These are phyloP conservation scores for Pocillopora damicornis DNA, from an alignment of 64 coral and sea anemone genomes.

Conservation along the genomic window DNA sequence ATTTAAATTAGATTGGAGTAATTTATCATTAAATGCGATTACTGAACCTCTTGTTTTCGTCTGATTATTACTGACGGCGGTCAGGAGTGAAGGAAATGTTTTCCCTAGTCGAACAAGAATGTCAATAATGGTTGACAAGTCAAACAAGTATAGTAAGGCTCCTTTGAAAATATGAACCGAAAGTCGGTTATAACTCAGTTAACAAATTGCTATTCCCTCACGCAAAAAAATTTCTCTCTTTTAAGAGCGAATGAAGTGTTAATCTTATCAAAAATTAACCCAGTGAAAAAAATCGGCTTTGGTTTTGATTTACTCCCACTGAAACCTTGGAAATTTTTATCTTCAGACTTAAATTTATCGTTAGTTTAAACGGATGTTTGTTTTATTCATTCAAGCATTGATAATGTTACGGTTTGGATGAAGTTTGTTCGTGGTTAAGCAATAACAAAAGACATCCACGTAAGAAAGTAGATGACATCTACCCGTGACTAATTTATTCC, in stretches of 20 bases:
- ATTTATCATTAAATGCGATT: constrained; percentile 9
- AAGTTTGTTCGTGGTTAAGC: no score
- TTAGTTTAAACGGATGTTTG: constrained; percentile 26
- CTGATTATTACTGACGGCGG: background rate
- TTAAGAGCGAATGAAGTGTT: no score
- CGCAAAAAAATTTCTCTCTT: no score
- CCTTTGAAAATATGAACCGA: background rate
- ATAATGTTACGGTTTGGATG: background rate
- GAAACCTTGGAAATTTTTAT: background rate
- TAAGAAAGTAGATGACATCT: background rate
- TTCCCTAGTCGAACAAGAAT: background rate
- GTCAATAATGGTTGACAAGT: background rate
- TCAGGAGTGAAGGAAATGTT: background rate
- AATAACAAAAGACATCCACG: background rate
- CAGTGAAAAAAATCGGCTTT: no score
- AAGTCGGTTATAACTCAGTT: background rate
- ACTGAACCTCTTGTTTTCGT: background rate
- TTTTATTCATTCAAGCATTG: background rate
- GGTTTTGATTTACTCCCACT: no score
- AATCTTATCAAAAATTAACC: no score
- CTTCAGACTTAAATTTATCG: background rate
- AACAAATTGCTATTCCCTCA: background rate
- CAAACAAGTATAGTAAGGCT: background rate
- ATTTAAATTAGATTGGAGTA: background rate
- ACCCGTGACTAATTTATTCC: background rate